Evolutionary conservation across 2,888 invertebrate species (phyloP).

Genomic region (Petrolisthes cinctipes): DNA sequence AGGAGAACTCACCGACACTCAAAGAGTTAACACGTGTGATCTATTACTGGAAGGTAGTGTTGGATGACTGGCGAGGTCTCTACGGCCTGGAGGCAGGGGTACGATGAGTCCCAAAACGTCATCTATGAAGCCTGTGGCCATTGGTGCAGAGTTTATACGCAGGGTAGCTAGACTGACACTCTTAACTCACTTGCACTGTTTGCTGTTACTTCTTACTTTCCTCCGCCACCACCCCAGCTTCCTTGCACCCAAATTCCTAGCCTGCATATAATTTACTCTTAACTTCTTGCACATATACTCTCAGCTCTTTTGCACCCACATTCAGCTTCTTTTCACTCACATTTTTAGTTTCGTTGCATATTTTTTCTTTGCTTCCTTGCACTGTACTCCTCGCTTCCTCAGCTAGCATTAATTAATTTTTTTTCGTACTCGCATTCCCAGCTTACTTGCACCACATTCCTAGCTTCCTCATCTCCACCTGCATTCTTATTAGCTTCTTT

Average conservation of each 20-base stretch:
- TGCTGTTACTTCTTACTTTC: not conserved
- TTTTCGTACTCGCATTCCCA: too few species aligned
- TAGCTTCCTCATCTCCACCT: too few species aligned
- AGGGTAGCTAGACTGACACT: slow-evolving; percentile 43
- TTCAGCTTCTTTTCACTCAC: not conserved
- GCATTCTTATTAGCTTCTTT: too few species aligned
- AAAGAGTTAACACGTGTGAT: not conserved
- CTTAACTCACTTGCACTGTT: not conserved
- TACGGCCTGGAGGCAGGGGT: not conserved
- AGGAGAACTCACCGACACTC: not conserved
- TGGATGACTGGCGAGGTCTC: not conserved
- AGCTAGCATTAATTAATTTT: too few species aligned
- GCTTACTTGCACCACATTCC: too few species aligned
- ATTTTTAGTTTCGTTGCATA: too few species aligned
- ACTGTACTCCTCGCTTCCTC: too few species aligned
- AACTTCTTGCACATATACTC: not conserved
- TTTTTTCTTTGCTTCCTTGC: too few species aligned
- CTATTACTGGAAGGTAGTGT: not conserved
- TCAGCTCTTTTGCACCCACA: not conserved
- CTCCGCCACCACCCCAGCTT: not conserved
- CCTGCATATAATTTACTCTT: not conserved
- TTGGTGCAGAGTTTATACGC: slow-evolving; percentile 55
- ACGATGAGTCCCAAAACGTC: slow-evolving; percentile 38
- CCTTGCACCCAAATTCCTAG: not conserved
- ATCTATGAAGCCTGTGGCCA: slow-evolving; percentile 54